Base-by-base conservation (phyloP, 1,140 invertebrate genomes). In the Penaeus indicus region DNA sequence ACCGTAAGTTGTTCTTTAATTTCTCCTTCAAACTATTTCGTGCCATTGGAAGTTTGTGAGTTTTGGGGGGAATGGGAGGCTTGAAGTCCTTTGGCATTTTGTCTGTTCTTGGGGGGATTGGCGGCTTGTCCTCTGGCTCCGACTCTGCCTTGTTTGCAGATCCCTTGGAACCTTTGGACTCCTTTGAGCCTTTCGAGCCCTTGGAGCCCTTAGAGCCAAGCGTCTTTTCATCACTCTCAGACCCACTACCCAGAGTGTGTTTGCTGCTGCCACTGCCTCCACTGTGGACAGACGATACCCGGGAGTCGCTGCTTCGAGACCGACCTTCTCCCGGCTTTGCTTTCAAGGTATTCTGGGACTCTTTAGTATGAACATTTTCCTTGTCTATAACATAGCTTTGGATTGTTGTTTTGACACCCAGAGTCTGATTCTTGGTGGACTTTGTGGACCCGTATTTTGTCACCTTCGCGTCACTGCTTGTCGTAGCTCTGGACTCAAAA, bases 1-100 rank as follows among this genome's bases (percentile, higher is more conserved):
- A 85, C 75, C 90, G 85, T n/a, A 92, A 85, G 80, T 91, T 92
- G 81, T 92, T 92, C 86, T 92, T 92, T 42, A 92, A 80, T 67
- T 92, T 92, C 82, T 92, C 92, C 64, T 92, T 92, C 21, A 92
- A 82, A 83, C 90, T 92, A 60, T 92, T 90, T 21, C 91, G 86
- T 85, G 91, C 69, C 60, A 91, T 88, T 82, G 89, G 86, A 38
- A 91, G 91, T 67, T 91, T 89, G 32, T 91, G 90, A 19, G 88
- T 90, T 75, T 91, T 89, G 8, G 91, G 91, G 61, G 90, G 90
- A 61, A 88, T 86, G 21, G 91, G 87, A 63, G 91, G 86, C 67
- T 90, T 90, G 61, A 90, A 91, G 80, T 91, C 90, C 54, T 91
- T 91, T 22, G 90, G 90, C 90, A 91, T 91, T 62, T 91, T 91